These are phyloP conservation scores for Philopedon plagiatum DNA, from an alignment of 2,888 invertebrate species.

Conservation along the genomic window DNA sequence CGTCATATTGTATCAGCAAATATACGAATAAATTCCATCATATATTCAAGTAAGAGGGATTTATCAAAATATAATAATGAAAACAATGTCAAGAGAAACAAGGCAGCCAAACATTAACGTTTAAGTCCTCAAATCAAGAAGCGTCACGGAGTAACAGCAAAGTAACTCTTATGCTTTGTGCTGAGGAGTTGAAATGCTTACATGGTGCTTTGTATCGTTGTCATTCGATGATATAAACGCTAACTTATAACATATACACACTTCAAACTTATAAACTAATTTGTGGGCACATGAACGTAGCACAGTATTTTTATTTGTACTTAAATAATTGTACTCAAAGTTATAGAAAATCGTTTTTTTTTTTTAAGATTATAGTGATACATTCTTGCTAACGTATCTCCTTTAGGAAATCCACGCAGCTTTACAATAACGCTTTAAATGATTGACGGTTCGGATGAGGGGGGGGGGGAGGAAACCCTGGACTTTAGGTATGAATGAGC, in stretches of 20 bases:
- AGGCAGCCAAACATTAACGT: slow-evolving; percentile 46
- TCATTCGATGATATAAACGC: slow-evolving; percentile 43
- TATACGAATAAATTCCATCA: neutral
- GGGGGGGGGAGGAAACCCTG: too few relatives aligned
- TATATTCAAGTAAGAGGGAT: slow-evolving; percentile 29
- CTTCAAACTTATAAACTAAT: slow-evolving; percentile 49
- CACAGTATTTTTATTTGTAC: slow-evolving; percentile 7
- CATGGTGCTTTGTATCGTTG: slow-evolving; percentile 48
- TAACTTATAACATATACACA: slow-evolving; percentile 49
- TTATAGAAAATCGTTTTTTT: too few relatives aligned
- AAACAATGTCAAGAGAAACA: slow-evolving; percentile 45
- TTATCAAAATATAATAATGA: slow-evolving; percentile 44
- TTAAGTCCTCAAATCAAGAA: slow-evolving; percentile 48
- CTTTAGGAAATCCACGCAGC: too few relatives aligned
- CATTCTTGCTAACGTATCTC: too few relatives aligned
- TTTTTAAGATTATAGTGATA: too few relatives aligned
- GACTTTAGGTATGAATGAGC: too few relatives aligned
- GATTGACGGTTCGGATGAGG: too few relatives aligned
- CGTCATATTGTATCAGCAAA: neutral
- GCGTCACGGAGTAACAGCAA: slow-evolving; percentile 41
- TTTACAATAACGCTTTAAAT: too few relatives aligned
- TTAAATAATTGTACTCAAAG: too few relatives aligned
- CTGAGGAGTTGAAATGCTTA: slow-evolving; percentile 47
- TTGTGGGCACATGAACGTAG: slow-evolving; percentile 39
- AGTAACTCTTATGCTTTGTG: slow-evolving; percentile 44